phyloP scores from a whole-genome alignment of 1,140 invertebrate species.

The Rhagoletis pomonella region DNA sequence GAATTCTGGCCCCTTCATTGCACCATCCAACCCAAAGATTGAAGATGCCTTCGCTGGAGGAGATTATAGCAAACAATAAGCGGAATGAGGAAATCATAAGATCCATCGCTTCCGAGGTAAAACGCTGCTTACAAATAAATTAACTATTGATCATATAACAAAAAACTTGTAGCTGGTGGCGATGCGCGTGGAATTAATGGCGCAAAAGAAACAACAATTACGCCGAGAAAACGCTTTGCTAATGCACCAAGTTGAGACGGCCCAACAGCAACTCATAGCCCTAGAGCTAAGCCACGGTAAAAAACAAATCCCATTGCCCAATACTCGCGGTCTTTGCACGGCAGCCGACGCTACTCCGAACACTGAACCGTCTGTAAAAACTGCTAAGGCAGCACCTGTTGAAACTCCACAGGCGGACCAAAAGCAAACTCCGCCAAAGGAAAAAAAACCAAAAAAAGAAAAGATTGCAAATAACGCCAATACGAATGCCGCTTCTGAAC shows the following conservation, averaged over 20 bases:
- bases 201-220: slow-evolving; percentile 75
- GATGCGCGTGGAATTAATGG: slow-evolving; percentile 74
- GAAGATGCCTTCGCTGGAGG: slow-evolving; percentile 62
- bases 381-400: slow-evolving; percentile 19
- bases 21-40: not conserved
- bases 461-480: slow-evolving; percentile 67
- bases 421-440: slow-evolving; percentile 64
- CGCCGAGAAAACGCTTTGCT: slow-evolving; percentile 77
- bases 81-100: slow-evolving; percentile 60
- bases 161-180: slow-evolving; percentile 67
- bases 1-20: not conserved
- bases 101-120: slow-evolving; percentile 65
- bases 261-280: slow-evolving; percentile 76
- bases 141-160: not conserved
- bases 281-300: slow-evolving; percentile 83
- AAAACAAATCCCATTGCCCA: slow-evolving; percentile 78
- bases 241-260: slow-evolving; percentile 75
- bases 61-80: slow-evolving; percentile 67
- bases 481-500: slow-evolving; percentile 71
- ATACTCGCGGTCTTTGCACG: slow-evolving; percentile 64
- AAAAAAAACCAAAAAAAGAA: slow-evolving; percentile 74
- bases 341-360: not conserved
- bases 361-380: slow-evolving; percentile 24
- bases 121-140: not conserved
- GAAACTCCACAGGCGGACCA: slow-evolving; percentile 53